Evolutionary conservation across 2,113 vertebrate genomes (phyloP).

Genomic region (Plectropomus leopardus): DNA sequence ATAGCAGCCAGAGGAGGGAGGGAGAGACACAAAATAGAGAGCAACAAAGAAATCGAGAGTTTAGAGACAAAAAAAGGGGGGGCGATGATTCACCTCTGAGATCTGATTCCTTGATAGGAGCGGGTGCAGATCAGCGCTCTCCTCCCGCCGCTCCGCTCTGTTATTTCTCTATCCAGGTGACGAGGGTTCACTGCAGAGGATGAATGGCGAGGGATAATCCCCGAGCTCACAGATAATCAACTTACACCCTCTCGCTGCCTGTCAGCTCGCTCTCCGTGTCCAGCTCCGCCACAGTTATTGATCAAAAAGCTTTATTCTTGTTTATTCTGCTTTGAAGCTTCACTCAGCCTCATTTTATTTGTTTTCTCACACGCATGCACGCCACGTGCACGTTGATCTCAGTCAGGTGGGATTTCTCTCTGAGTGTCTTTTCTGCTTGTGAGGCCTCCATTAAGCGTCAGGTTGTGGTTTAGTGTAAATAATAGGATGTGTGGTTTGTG

Average conservation of each 20-base stretch:
- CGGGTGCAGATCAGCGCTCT: conserved; percentile 21
- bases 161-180: conserved; percentile 48
- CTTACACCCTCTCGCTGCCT: conserved; percentile 54
- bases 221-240: conserved; percentile 65
- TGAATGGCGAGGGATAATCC: conserved; percentile 61
- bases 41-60: conserved; percentile 24
- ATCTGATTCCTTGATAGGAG: conserved; percentile 18
- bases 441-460: conserved; percentile 31
- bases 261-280: conserved; percentile 39
- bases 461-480: conserved; percentile 49
- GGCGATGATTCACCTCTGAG: not conserved
- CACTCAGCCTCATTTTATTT: conserved; percentile 35
- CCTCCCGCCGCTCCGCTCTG: conserved; percentile 8
- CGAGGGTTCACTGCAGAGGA: conserved; percentile 33
- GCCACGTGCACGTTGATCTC: not conserved
- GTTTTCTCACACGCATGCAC: not conserved
- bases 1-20: conserved; percentile 23
- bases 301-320: conserved; percentile 59
- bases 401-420: conserved; percentile 19
- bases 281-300: conserved; percentile 54
- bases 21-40: conserved; percentile 34
- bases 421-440: conserved; percentile 24
- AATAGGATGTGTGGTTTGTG: conserved; percentile 48
- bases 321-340: conserved; percentile 52
- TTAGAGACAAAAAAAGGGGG: not conserved